A percentile compares a stretch with the other conserved stretches of the same genome.
These are phyloP conservation scores for Plecturocebus donacophilus DNA, from an alignment of 2,113 vertebrate species.

Conservation along the genomic window DNA sequence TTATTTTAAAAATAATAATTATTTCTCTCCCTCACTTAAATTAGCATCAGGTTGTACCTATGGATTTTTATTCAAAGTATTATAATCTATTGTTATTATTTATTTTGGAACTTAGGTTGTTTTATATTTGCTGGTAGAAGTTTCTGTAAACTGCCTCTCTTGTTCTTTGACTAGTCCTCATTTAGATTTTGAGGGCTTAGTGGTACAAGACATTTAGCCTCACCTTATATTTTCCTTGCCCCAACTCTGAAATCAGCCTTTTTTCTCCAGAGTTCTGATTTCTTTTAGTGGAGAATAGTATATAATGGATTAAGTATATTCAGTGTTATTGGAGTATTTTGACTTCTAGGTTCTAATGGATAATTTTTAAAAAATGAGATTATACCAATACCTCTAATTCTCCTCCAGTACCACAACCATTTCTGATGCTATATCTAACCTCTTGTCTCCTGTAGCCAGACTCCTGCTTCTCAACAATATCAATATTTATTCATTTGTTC, in stretches of 20 bases:
- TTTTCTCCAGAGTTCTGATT: neutral
- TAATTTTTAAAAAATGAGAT: neutral
- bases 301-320: neutral
- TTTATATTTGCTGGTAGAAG: neutral
- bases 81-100: neutral
- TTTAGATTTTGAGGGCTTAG: slow-evolving; percentile 13
- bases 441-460: neutral
- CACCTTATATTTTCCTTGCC: neutral
- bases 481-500: neutral
- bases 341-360: neutral
- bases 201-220: neutral
- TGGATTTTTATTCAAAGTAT: neutral
- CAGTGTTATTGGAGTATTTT: slow-evolving; percentile 20
- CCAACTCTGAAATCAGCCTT: neutral
- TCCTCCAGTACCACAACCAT: neutral
- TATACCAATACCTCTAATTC: neutral
- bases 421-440: neutral
- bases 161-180: neutral
- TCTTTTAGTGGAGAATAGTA: neutral
- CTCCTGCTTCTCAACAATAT: neutral
- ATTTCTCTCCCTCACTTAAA: neutral
- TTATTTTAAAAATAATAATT: neutral
- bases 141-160: neutral
- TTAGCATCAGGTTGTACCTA: neutral
- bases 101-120: neutral